Evolutionary conservation across 2,797 vertebrate genomes (phyloP), one percentile per base, ranked within the genome.

Genomic region (Decapterus maruadsi): DNA sequence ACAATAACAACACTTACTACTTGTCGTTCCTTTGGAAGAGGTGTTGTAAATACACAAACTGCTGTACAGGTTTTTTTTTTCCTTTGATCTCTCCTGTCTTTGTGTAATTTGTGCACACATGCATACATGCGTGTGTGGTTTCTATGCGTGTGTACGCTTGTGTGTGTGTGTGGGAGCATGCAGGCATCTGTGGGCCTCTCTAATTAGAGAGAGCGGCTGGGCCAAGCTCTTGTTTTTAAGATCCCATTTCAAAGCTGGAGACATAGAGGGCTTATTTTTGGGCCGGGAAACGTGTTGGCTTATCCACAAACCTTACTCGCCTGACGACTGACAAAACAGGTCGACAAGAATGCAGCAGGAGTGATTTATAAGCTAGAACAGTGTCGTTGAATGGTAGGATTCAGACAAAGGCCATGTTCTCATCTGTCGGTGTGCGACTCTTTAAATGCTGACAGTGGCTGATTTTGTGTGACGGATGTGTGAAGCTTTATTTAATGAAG

Each of bases 141-240:
- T 78, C 19, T 55, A 34, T 56, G 70, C 82, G 76, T 80, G 54
- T 81, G 74, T 75, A 9, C 54, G 22, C 66, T 51, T 75, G 62
- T n/a, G n/a, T 61, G 65, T 59, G 55, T 74, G 72, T 68, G 66
- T 77, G 63, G 50, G 68, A 69, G 86, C 71, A 72, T 50, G 76
- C 69, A 89, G 68, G 88, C 89, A 89, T 89, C 72, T 90, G 91
- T 88, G 92, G 90, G 93, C 87, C 87, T 89, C 92, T 92, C 93
- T 90, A 93, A 94, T 94, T 94, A 94, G 73, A 84, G 88, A 88
- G 88, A 78, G 89, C 46, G 87, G 75, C 89, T 83, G 82, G 89
- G 88, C 69, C 87, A 82, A 76, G 86, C 81, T 91, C 85, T 94
- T 92, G 93, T 93, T 91, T 92, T 91, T 93, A 94, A 95, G 92